Evolutionary conservation across 1,140 invertebrate species (phyloP).

Genomic region (Argopecten irradians): DNA sequence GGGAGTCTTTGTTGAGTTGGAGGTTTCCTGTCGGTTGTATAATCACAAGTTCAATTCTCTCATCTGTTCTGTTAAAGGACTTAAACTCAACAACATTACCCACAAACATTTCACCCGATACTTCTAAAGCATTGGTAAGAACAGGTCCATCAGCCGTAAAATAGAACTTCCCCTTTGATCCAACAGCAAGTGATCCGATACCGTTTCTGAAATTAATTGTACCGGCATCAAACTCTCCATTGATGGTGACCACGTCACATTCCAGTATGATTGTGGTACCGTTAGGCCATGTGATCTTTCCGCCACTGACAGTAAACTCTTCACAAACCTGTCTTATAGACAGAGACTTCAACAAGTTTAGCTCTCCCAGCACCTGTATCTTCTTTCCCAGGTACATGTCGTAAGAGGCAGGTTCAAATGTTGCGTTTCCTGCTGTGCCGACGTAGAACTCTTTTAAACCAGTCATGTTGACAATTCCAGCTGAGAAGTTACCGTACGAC

Average conservation of each 20-base stretch:
- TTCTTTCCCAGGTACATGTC: conserved; percentile 53
- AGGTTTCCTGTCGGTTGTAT: conserved; percentile 49
- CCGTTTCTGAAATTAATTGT: conserved; percentile 53
- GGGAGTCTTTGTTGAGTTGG: conserved; percentile 45
- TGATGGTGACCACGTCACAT: conserved; percentile 61
- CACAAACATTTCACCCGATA: conserved; percentile 58
- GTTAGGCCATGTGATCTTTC: conserved; percentile 50
- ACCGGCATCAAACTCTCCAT: conserved; percentile 57
- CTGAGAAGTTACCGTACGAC: conserved; percentile 51
- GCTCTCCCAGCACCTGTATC: conserved; percentile 51
- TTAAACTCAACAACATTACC: conserved; percentile 54
- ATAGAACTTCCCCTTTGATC: conserved; percentile 48
- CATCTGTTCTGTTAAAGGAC: conserved; percentile 48
- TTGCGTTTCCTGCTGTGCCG: conserved; percentile 48
- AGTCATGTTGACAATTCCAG: conserved; percentile 34
- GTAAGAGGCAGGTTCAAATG: conserved; percentile 54
- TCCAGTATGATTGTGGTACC: conserved; percentile 52
- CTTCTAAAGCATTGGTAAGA: conserved; percentile 53
- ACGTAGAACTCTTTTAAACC: conserved; percentile 49
- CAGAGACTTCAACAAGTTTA: conserved; percentile 49
- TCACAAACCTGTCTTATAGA: conserved; percentile 59
- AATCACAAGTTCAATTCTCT: conserved; percentile 51
- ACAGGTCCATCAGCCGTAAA: conserved; percentile 54
- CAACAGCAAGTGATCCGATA: conserved; percentile 45
- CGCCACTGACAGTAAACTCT: conserved; percentile 51